Evolutionary conservation across 1,140 invertebrate genomes (phyloP), one percentile per base, ranked within the genome.

Genomic region (Drosophila lowei): DNA sequence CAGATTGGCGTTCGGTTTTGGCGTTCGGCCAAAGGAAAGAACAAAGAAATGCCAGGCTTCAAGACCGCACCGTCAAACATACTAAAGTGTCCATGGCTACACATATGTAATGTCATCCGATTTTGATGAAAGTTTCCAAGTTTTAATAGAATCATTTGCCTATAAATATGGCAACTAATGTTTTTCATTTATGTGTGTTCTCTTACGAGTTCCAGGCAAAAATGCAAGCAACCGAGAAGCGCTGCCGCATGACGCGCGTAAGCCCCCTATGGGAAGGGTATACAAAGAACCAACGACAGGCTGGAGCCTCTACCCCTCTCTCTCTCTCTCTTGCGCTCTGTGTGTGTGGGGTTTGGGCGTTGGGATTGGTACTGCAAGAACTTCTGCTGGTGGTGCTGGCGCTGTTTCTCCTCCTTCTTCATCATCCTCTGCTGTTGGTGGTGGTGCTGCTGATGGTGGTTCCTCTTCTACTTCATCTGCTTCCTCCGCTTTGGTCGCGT

Each of bases 401-500:
- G 34, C 34, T 13, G 11, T 38, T 38, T 38, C 34, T 53, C 30
- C 15, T 53, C 30, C 23, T 53, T 18, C 13, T 8, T 47, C 30
- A 9, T 13, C 43, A 23, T 56, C 53, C 28, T 50, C 28, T 52
- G 23, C 25, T 9, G 25, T n/a, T 18, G 28, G 28, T 44, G 34
- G n/a, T 50, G 23, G 9, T 34, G 25, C 16, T 49, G 15, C 2
- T 43, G 53, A 15, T 23, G 25, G 23, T 46, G n/a, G 28, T 53
- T 30, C 18, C 38, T 46, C 65, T 41, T 47, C 52, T 43, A 25
- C 52, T 68, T 68, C 50, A 54, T 43, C 43, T 57, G 65, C 50
- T 68, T 57, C 65, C 50, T 68, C 46, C 44, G 62, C 63, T 63
- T 75, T 66, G 74, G 70, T 74, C 38, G 59, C 75, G 61, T 83